Evolutionary conservation across 1,140 invertebrate species (phyloP).

Genomic region (Drosophila triauraria): DNA sequence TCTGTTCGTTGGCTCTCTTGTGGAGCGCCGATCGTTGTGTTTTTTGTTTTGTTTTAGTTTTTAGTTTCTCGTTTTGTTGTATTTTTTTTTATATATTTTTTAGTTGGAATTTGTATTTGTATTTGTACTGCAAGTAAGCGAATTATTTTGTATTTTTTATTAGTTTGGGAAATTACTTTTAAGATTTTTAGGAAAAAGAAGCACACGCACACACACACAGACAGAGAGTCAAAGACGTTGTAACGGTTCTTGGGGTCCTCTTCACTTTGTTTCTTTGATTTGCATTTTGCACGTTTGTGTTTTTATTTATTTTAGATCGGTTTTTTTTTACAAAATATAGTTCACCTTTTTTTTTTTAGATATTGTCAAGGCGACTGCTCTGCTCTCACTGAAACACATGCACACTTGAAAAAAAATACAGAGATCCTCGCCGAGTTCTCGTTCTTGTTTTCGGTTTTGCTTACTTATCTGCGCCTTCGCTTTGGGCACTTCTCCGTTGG

Average conservation of each 20-base stretch:
- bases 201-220: constrained; percentile 28
- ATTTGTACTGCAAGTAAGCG: constrained; percentile 70
- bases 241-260: constrained; percentile 30
- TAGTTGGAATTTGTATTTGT: constrained; percentile 36
- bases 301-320: neutral
- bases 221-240: constrained; percentile 1
- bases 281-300: constrained; percentile 20
- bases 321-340: constrained; percentile 4
- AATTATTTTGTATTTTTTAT: constrained; percentile 37
- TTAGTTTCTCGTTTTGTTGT: constrained; percentile 15
- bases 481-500: constrained; percentile 50
- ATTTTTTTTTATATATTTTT: constrained; percentile 19
- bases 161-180: constrained; percentile 8
- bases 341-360: neutral
- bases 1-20: constrained; percentile 54
- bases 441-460: constrained; percentile 28
- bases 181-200: constrained; percentile 17
- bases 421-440: constrained; percentile 24
- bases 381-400: constrained; percentile 17
- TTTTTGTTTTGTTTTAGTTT: constrained; percentile 31
- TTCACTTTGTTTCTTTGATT: constrained; percentile 18
- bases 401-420: constrained; percentile 32
- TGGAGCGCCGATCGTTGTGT: constrained; percentile 40
- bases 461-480: constrained; percentile 72
- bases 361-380: constrained; percentile 16